Evolutionary conservation across 2,797 vertebrate genomes (phyloP), one percentile per base, ranked within the genome.

Genomic region (Acipenser transmontanus): DNA sequence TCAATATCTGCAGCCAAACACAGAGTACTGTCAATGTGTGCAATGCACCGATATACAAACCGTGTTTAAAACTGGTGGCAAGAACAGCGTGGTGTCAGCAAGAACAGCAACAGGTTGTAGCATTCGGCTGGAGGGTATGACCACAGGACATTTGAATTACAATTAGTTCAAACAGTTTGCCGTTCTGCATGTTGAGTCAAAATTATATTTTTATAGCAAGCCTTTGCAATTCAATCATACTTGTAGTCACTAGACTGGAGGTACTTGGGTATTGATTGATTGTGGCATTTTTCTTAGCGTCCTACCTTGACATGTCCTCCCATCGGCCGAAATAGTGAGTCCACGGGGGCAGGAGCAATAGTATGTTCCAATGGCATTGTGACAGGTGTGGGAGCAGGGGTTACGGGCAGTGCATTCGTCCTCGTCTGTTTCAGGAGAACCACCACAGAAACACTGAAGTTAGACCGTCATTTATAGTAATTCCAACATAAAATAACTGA

Each of bases 321-420:
- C 97, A 8, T 98, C 95, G 0, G 93, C 93, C 59, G 95, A 93
- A 71, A 98, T 97, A 11, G 92, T 89, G 71, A 98, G 91, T 54
- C 97, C 97, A 59, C 80, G 74, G 0, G 93, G 94, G 74, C 97
- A 99, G 60, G 97, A 96, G 78, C 97, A 99, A 71, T 97, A 93
- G 76, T 96, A 96, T 59, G 93, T 91, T 9, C 95, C 97, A 71
- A 99, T 70, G 1, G 88, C 73, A 2, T 99, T 99, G 78, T 98
- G 96, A 71, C 97, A 99, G 64, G 69, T 70, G 0, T 99, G 95
- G 69, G 96, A 97, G 76, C 97, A 99, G 2, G 94, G 94, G 62
- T 83, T 96, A 60, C 90, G 82, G 0, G 74, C 69, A 6, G 76
- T 71, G 74, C 97, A 99, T 73, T 99, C 97, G 0, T 99, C 91